A percentile compares a stretch with the other conserved stretches of the same genome.
Evolutionary conservation across 2,888 invertebrate genomes (phyloP).

Genomic region (Eumacrocentrus americanus): DNA sequence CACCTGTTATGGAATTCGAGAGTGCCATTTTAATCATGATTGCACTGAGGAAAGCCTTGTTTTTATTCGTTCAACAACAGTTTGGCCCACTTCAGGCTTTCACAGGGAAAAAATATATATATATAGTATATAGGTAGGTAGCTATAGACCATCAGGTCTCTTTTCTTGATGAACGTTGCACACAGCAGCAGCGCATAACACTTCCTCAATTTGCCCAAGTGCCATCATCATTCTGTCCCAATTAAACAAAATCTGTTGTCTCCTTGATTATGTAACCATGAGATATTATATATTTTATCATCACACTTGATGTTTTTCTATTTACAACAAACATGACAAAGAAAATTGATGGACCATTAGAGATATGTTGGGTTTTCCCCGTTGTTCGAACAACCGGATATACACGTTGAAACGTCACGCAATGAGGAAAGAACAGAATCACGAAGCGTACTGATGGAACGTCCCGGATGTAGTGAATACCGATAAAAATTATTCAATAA

Average conservation of each 20-base stretch:
- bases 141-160: background rate
- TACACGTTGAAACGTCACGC: conserved; percentile 24
- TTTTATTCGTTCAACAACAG: conserved; percentile 10
- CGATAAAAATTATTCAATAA: background rate
- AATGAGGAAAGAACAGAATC: conserved; percentile 20
- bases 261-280: conserved; percentile 11
- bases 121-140: no score
- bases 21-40: conserved; percentile 22
- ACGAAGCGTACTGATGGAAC: background rate
- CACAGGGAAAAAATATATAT: conserved; percentile 31
- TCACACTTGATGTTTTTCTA: background rate
- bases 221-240: conserved; percentile 30
- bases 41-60: background rate
- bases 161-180: conserved; percentile 22
- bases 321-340: no score
- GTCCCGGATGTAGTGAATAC: conserved; percentile 13
- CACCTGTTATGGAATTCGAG: conserved; percentile 21
- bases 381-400: conserved; percentile 20
- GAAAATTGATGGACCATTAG: background rate
- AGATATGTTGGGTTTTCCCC: conserved; percentile 20
- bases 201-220: conserved; percentile 36
- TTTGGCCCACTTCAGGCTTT: conserved; percentile 36
- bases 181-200: conserved; percentile 35
- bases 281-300: conserved; percentile 3
- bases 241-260: conserved; percentile 23